Conservation (phyloP, 2,113 vertebrate genomes). For the Anguilla rostrata region DNA sequence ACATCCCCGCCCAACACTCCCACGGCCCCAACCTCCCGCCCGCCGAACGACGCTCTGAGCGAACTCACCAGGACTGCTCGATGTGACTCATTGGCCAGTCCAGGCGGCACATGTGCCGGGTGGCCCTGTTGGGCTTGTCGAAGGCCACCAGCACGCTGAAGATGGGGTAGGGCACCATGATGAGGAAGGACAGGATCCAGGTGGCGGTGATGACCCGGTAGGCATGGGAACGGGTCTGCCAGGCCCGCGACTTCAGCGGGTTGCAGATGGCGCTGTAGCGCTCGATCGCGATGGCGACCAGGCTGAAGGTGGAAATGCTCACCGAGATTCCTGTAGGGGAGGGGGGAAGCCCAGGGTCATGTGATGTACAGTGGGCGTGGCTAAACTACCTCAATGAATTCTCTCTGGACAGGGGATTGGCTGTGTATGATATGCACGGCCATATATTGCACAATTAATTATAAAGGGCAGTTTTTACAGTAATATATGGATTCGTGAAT, state of each 20-base stretch:
- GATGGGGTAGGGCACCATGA: conserved; percentile 90
- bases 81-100: conserved; percentile 74
- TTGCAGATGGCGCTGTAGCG: conserved; percentile 96
- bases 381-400: too few species aligned
- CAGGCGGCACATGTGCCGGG: conserved; percentile 73
- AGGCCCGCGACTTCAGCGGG: conserved; percentile 87
- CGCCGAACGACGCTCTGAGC: too few species aligned
- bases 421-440: too few species aligned
- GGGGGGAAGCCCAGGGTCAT: neutral
- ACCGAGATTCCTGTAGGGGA: conserved; percentile 82
- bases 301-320: conserved; percentile 91
- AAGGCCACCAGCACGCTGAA: conserved; percentile 71
- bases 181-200: conserved; percentile 82
- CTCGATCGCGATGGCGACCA: conserved; percentile 93
- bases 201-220: conserved; percentile 86
- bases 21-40: too few species aligned
- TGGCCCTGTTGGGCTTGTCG: conserved; percentile 56
- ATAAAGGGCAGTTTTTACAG: too few species aligned
- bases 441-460: too few species aligned
- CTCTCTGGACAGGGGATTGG: too few species aligned
- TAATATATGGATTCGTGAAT: too few species aligned
- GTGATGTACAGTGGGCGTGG: neutral
- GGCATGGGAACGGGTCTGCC: conserved; percentile 94
- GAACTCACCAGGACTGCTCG: conserved; percentile 84
- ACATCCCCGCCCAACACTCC: too few species aligned